phyloP scores from a whole-genome alignment of 2,113 vertebrate genomes.

The Tamias sibiricus region DNA sequence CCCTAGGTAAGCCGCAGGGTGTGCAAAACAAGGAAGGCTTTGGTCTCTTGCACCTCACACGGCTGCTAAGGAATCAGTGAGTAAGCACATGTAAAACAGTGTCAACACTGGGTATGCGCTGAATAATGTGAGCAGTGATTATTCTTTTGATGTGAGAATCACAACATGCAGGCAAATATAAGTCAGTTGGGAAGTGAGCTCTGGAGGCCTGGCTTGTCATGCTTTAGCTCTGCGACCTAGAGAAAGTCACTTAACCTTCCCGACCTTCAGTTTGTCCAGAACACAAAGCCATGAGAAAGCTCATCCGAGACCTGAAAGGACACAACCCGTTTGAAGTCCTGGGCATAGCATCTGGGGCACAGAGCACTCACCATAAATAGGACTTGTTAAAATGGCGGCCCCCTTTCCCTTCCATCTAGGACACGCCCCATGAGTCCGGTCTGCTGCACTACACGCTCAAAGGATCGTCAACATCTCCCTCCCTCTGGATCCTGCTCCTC shows the following conservation, averaged over 20 bases:
- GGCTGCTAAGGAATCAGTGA: background rate
- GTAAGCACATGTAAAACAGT: background rate
- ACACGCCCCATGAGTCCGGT: background rate
- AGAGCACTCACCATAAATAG: background rate
- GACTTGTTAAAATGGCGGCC: background rate
- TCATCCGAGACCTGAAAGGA: background rate
- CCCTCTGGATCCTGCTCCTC: background rate
- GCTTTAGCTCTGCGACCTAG: background rate
- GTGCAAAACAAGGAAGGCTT: background rate
- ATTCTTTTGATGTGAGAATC: background rate
- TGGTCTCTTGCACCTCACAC: background rate
- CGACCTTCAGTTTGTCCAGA: slow-evolving; percentile 35
- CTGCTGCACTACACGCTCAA: too few relatives aligned
- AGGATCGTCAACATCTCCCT: background rate
- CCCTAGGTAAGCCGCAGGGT: background rate
- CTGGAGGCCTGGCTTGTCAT: background rate
- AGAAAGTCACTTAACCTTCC: slow-evolving; percentile 42
- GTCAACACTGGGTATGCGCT: background rate
- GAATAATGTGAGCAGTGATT: background rate
- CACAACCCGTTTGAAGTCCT: background rate
- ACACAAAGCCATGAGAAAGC: background rate
- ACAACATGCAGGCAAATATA: background rate
- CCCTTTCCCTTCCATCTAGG: background rate
- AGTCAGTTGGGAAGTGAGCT: background rate
- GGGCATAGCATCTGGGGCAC: background rate